These are phyloP conservation scores for Phalangium opilio DNA, from an alignment of 2,888 invertebrate species.

Conservation along the genomic window DNA sequence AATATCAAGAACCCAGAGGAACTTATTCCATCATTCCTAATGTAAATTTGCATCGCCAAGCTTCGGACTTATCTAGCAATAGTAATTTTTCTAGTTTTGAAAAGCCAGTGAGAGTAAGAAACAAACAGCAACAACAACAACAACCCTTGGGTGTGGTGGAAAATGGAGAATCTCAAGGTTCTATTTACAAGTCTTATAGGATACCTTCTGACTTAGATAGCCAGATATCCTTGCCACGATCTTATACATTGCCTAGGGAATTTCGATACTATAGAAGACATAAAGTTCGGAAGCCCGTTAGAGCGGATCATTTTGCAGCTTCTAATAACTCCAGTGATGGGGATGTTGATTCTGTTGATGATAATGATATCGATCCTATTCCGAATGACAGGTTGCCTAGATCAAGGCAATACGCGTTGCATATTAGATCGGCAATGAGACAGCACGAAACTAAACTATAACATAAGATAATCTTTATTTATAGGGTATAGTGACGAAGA, in stretches of 20 bases:
- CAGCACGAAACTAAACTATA: slow-evolving; percentile 16
- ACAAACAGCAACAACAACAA: slow-evolving; percentile 11
- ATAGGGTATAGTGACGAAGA: too few species aligned
- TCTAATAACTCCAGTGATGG: slow-evolving; percentile 77
- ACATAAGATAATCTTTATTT: neutral
- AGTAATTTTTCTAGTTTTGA: slow-evolving; percentile 15
- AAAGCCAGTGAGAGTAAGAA: slow-evolving; percentile 19
- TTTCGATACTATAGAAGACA: slow-evolving; percentile 59
- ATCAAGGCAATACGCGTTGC: slow-evolving; percentile 13
- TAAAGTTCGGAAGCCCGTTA: slow-evolving; percentile 40
- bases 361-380: slow-evolving; percentile 10
- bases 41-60: slow-evolving; percentile 11
- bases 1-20: slow-evolving; percentile 18
- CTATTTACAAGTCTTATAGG: slow-evolving; percentile 37
- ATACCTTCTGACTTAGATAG: slow-evolving; percentile 54
- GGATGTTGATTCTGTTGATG: slow-evolving; percentile 21
- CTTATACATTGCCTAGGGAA: slow-evolving; percentile 68
- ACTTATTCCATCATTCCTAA: slow-evolving; percentile 13
- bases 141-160: neutral
- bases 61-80: slow-evolving; percentile 14
- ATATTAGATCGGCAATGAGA: slow-evolving; percentile 11
- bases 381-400: slow-evolving; percentile 10
- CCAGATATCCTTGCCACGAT: slow-evolving; percentile 64
- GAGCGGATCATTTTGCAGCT: slow-evolving; percentile 51
- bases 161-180: slow-evolving; percentile 11